Base-by-base conservation (phyloP, 2,888 invertebrate genomes). In the Alviniconcha strummeri region DNA sequence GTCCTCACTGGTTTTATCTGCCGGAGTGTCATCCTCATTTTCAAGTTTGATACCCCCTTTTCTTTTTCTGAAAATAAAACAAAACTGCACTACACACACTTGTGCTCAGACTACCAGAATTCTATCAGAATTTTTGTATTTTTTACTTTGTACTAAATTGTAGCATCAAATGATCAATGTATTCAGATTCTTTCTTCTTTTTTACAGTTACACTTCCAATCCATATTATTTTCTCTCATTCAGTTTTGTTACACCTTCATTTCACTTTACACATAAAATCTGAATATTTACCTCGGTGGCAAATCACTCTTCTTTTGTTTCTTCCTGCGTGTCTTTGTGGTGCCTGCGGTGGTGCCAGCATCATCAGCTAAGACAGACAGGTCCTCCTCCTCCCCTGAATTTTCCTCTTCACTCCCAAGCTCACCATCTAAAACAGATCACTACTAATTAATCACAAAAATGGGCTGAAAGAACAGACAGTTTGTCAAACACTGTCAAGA, bases 311-410 rank as follows among this genome's bases (percentile, higher is more conserved):
- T 86, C 55, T 81, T 83, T 13, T 52, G 67, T 54, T 69, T 83
- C 54, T 54, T 78, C 54, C 81, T 85, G 52, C 77, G 76, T 54
- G 85, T 84, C 15, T 74, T 83, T 67, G 85, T 84, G 74, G 82
- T n/a, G 55, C 82, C 83, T 67, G 81, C 80, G 57, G 84, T 82
- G 72, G 81, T 75, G n/a, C 79, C 82, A 76, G 88, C 90, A 85
- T 90, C 91, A 77, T 90, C 89, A 56, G 87, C 86, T 9, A 90
- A 85, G 19, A 87, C 87, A 57, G 87, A 87, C 15, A 91, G 83
- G 84, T 91, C 91, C 84, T 93, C 93, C 60, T 93, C 93, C 36
- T 92, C 93, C 17, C 92, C 92, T 55, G 93, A 93, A 82, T 91
- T 88, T 79, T 93, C 92, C 82, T 93, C 93, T 81, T 92, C 92